These are phyloP conservation scores for Leucophenga varia DNA, from an alignment of 1,140 invertebrate species.

Conservation along the genomic window DNA sequence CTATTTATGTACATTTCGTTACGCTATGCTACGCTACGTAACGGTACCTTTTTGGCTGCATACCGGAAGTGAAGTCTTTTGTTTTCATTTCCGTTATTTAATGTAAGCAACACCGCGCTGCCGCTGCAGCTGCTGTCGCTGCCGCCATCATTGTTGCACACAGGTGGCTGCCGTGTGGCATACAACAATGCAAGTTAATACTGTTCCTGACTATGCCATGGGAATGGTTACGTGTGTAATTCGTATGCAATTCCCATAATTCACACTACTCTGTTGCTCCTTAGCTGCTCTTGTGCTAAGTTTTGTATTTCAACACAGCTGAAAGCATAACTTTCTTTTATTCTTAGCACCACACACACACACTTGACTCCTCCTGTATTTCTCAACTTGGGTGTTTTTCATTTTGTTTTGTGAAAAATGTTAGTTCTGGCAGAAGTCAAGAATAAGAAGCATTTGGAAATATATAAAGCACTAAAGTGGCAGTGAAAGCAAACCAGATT, in stretches of 20 bases:
- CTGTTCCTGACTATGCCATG: too few species aligned
- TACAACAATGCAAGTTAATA: conserved; percentile 22
- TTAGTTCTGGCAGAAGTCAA: too few species aligned
- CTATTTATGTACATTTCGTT: not conserved
- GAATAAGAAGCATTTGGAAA: too few species aligned
- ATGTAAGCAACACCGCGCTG: conserved; percentile 35
- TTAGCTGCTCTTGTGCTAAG: conserved; percentile 32
- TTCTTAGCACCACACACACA: too few species aligned
- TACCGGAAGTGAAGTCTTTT: conserved; percentile 47
- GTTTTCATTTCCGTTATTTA: conserved; percentile 53
- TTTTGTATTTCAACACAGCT: too few species aligned
- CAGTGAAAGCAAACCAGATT: conserved; percentile 41
- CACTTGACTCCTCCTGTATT: too few species aligned
- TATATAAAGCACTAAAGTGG: too few species aligned
- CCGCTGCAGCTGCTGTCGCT: conserved; percentile 4
- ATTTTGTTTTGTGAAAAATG: conserved; percentile 47
- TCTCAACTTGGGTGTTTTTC: conserved; percentile 19
- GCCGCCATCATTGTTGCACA: conserved; percentile 26
- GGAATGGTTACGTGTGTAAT: conserved; percentile 12
- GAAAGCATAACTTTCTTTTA: too few species aligned
- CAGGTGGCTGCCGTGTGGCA: conserved; percentile 37
- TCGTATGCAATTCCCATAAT: conserved; percentile 23
- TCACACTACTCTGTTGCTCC: conserved; percentile 18
- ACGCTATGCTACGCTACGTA: not conserved
- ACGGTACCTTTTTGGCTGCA: not conserved